These are phyloP conservation scores for Blastomussa wellsi DNA, from an alignment of 92 coral and sea anemone species.

Conservation along the genomic window DNA sequence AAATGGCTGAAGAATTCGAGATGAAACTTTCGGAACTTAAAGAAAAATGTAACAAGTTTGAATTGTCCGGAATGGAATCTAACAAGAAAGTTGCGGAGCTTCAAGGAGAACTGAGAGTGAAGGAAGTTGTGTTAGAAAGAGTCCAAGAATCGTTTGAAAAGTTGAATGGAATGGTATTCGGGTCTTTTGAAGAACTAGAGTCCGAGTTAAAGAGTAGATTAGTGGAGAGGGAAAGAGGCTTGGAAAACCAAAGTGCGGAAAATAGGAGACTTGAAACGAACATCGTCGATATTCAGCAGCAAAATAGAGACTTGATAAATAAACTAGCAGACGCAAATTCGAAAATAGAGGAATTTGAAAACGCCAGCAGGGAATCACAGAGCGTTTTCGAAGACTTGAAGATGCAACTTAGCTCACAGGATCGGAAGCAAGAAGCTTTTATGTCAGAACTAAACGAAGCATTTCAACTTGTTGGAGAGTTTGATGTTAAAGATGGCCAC, in stretches of 20 bases:
- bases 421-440: neutral
- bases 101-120: conserved; percentile 74
- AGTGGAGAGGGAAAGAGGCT: conserved; percentile 84
- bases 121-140: conserved; percentile 77
- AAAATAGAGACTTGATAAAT: conserved; percentile 54
- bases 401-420: conserved; percentile 9
- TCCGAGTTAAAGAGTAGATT: conserved; percentile 76
- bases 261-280: conserved; percentile 77
- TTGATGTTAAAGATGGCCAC: conserved; percentile 27
- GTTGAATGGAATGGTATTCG: conserved; percentile 91
- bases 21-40: conserved; percentile 49
- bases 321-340: conserved; percentile 52
- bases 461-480: neutral
- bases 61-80: conserved; percentile 54
- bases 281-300: conserved; percentile 68
- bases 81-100: conserved; percentile 64
- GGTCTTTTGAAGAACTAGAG: conserved; percentile 94
- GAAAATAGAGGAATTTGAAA: conserved; percentile 25
- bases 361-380: conserved; percentile 13
- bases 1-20: conserved; percentile 56
- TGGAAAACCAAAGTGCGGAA: conserved; percentile 79
- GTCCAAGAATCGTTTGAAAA: conserved; percentile 95
- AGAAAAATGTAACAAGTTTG: conserved; percentile 49
- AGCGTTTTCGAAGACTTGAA: conserved; percentile 8
- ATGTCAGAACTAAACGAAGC: conserved; percentile 1